phyloP scores from a whole-genome alignment of 2,797 vertebrate genomes.

The Betta splendens region DNA sequence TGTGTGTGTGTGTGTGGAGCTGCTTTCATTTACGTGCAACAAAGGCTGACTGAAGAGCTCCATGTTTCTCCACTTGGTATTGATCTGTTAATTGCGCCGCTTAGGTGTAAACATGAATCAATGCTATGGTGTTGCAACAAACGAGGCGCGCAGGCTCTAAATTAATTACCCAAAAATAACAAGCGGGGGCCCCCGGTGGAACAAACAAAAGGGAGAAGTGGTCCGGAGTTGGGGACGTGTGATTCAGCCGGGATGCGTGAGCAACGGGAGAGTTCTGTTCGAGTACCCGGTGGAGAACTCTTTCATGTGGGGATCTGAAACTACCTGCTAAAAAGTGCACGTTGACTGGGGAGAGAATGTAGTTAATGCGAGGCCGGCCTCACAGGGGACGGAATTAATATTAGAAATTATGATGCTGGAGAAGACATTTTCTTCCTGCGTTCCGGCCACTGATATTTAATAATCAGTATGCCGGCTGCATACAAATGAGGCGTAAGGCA shows the following conservation, averaged over 20 bases:
- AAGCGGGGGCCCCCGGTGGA: slow-evolving; percentile 43
- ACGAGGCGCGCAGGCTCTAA: slow-evolving; percentile 56
- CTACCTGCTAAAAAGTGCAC: slow-evolving; percentile 23
- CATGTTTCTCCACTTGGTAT: slow-evolving; percentile 63
- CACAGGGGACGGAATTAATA: slow-evolving; percentile 21
- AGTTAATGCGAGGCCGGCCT: slow-evolving; percentile 7
- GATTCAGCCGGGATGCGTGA: slow-evolving; percentile 35
- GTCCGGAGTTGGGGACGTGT: slow-evolving; percentile 14
- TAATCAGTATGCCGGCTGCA: slow-evolving; percentile 6
- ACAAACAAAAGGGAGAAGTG: slow-evolving; percentile 44
- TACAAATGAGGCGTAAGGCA: background rate
- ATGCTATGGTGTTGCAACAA: slow-evolving; percentile 65
- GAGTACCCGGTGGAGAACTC: slow-evolving; percentile 33
- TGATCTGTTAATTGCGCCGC: slow-evolving; percentile 77
- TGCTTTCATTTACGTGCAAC: slow-evolving; percentile 62
- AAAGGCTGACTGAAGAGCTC: slow-evolving; percentile 64
- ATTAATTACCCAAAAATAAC: slow-evolving; percentile 74
- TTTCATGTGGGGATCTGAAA: slow-evolving; percentile 39
- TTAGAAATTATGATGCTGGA: slow-evolving; percentile 5
- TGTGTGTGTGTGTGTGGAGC: slow-evolving; percentile 21
- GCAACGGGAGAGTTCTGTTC: slow-evolving; percentile 28
- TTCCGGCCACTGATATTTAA: slow-evolving; percentile 31
- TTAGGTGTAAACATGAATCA: slow-evolving; percentile 79
- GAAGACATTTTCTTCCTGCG: slow-evolving; percentile 7
- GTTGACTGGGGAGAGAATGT: slow-evolving; percentile 1